Evolutionary conservation across 2,113 vertebrate species (phyloP), one percentile per base, ranked within the genome.

Genomic region (Megaceryle torquata): DNA sequence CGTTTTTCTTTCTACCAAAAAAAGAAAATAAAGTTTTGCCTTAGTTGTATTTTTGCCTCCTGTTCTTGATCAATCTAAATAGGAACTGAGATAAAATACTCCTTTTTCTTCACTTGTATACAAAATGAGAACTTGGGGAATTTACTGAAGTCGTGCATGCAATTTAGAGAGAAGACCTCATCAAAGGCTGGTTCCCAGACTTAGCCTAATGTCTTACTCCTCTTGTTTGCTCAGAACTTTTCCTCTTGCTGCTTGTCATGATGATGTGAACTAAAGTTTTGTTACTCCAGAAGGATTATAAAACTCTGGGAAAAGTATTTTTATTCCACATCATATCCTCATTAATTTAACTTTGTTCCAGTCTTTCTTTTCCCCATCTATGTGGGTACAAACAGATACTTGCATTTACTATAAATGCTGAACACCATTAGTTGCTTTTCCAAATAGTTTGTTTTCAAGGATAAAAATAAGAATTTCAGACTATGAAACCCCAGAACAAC

Each of bases 1-100:
- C 46, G 74, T 95, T 97, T 95, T 93, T 94, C 81, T 97, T 97
- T 97, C 83, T 96, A 96, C 89, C 94, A 96, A 96, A 96, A 97
- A 71, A 33, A 67, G 13, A 7, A 78, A 98, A 98, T 97, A 94
- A 96, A 96, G 91, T 86, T 96, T 95, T 98, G 97, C 92, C 95
- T 98, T 97, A 96, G 75, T 91, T 97, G 51, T 91, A 65, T 15
- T 87, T 92, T 88, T 86, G 91, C 17, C 41, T 91, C 67, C 11
- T 60, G 37, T 97, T 61, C 69, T 97, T 83, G 72, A 75, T 79
- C 56, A 39, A 37, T 67, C 15, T 82, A 68, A 88, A 82, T 41
- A 60, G 56, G 61, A 93, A 59, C 33, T 24, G 37, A 71, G 43
- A 59, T 74, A 11, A 13, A 92, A 24, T 13, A 53, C 10, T 90